These are phyloP conservation scores for Drosophila ercepeae DNA, from an alignment of 1,140 invertebrate species.

Conservation along the genomic window DNA sequence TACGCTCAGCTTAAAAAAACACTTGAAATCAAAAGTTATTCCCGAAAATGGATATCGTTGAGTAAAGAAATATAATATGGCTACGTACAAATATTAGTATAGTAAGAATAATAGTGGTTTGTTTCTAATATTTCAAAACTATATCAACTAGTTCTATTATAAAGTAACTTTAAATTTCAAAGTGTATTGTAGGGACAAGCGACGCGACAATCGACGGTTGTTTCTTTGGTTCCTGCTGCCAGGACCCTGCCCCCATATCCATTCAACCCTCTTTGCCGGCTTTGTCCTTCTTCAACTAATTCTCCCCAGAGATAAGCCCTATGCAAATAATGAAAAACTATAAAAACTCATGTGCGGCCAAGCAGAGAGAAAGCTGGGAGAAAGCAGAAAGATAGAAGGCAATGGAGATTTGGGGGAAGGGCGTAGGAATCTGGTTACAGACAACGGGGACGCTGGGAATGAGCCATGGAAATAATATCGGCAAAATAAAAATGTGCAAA, in stretches of 20 bases:
- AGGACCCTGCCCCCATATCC: constrained; percentile 10
- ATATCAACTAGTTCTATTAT: not conserved
- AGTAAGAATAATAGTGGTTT: not conserved
- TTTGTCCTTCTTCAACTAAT: constrained; percentile 45
- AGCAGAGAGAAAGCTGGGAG: constrained; percentile 27
- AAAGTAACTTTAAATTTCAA: not conserved
- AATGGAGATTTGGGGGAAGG: not conserved
- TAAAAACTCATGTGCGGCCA: constrained; percentile 75
- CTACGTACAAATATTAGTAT: not conserved
- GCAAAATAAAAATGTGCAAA: constrained; percentile 79
- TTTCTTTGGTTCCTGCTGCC: constrained; percentile 39
- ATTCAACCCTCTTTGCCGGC: constrained; percentile 9
- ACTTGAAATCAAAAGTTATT: not conserved
- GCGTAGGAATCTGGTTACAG: constrained; percentile 33
- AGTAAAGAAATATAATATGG: constrained; percentile 1
- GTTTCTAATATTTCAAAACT: too few species aligned
- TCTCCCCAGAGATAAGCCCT: constrained; percentile 75
- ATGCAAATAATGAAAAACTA: constrained; percentile 82
- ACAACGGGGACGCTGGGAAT: constrained; percentile 20
- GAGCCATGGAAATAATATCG: constrained; percentile 68
- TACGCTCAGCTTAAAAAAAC: constrained; percentile 24
- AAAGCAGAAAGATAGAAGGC: not conserved
- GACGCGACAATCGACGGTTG: constrained; percentile 65
- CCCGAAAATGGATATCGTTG: not conserved
- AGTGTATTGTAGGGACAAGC: constrained; percentile 41